A percentile compares a stretch with the other conserved stretches of the same genome.
These are phyloP conservation scores for Pseudolaguvia tuberculata DNA, from an alignment of 2,113 vertebrate species.

Conservation along the genomic window DNA sequence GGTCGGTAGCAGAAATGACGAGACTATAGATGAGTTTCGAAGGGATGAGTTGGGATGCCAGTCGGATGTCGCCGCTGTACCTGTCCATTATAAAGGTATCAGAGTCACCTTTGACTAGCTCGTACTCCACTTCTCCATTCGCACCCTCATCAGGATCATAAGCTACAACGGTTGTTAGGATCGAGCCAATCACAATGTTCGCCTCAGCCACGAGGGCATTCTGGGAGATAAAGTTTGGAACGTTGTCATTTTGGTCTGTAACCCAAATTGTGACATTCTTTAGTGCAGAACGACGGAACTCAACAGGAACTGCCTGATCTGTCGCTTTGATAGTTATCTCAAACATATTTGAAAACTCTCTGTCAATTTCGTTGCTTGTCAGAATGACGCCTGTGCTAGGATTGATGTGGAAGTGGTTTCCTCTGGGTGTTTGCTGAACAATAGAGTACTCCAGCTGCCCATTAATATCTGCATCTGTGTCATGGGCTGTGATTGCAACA, in stretches of 20 bases:
- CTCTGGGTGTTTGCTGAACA: constrained; percentile 85
- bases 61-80: constrained; percentile 87
- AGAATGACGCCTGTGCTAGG: constrained; percentile 78
- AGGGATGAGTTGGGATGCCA: constrained; percentile 81
- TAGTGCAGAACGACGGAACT: constrained; percentile 83
- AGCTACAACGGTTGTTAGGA: constrained; percentile 87
- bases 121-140: constrained; percentile 94
- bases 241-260: constrained; percentile 90
- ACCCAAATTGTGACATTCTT: constrained; percentile 95
- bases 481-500: constrained; percentile 81
- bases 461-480: constrained; percentile 93
- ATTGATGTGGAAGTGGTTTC: constrained; percentile 85
- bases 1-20: constrained; percentile 86
- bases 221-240: constrained; percentile 86
- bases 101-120: constrained; percentile 84
- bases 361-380: constrained; percentile 83
- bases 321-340: constrained; percentile 91
- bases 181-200: constrained; percentile 82
- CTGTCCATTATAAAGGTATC: constrained; percentile 93
- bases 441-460: constrained; percentile 85
- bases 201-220: constrained; percentile 88
- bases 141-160: constrained; percentile 89
- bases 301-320: constrained; percentile 86
- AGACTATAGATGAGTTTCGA: constrained; percentile 86
- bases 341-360: constrained; percentile 92